Evolutionary conservation across 30 jellyfish, hydroid and myxozoan genomes (phyloP).

Genomic region (Calvadosia cruxmelitensis): DNA sequence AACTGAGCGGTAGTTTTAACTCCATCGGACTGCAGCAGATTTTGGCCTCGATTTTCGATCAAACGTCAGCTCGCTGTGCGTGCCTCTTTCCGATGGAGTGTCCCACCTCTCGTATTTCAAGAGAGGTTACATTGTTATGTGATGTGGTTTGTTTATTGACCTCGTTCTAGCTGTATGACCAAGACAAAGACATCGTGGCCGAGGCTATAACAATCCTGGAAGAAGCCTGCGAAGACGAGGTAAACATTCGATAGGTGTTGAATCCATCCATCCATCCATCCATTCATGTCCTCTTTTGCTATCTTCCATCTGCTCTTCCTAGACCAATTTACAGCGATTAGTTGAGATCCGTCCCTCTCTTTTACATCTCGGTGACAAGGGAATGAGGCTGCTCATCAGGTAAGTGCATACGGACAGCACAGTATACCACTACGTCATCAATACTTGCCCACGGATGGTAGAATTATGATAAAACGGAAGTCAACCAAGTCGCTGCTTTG

Average conservation of each 20-base stretch:
- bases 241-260: background rate
- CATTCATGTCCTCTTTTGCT: background rate
- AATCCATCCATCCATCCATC: background rate
- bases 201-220: slow-evolving; percentile 66
- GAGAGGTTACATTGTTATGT: too few species aligned
- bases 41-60: too few species aligned
- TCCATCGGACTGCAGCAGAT: too few species aligned
- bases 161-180: slow-evolving; percentile 52
- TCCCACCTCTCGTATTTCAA: too few species aligned
- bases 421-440: too few species aligned
- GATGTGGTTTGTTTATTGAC: background rate
- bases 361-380: slow-evolving; percentile 83
- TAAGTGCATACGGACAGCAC: background rate
- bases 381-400: slow-evolving; percentile 56
- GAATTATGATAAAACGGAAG: too few species aligned
- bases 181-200: slow-evolving; percentile 60
- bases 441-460: too few species aligned
- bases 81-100: too few species aligned
- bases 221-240: slow-evolving; percentile 94
- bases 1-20: too few species aligned
- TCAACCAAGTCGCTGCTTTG: too few species aligned
- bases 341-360: slow-evolving; percentile 71
- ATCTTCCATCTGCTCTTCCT: background rate
- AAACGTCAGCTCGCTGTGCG: too few species aligned
- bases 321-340: slow-evolving; percentile 73